These are phyloP conservation scores for Ceryle rudis DNA, from an alignment of 2,797 vertebrate genomes.

Conservation along the genomic window DNA sequence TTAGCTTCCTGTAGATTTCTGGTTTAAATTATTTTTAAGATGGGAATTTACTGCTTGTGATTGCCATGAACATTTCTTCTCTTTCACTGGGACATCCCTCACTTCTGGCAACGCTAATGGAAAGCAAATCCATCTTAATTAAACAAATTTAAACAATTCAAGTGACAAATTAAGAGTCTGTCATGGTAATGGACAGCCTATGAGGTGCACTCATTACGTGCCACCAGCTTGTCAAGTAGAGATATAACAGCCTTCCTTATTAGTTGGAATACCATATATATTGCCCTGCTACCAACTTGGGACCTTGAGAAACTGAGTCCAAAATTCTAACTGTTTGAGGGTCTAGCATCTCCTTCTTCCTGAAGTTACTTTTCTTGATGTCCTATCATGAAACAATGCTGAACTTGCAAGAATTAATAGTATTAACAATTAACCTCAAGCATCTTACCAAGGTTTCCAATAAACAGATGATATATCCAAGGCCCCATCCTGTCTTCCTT, in stretches of 20 bases:
- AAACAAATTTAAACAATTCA: not conserved
- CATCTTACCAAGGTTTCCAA: not conserved
- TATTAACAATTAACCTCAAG: not conserved
- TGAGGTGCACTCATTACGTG: accelerated
- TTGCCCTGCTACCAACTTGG: not conserved
- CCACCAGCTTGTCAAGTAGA: not conserved
- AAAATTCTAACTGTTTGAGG: not conserved
- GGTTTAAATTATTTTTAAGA: not conserved
- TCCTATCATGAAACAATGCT: not conserved
- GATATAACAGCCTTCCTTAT: not conserved
- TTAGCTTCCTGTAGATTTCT: not conserved
- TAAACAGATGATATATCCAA: not conserved
- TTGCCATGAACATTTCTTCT: not conserved
- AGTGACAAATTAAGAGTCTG: not conserved
- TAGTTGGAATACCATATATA: not conserved
- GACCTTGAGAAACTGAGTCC: not conserved
- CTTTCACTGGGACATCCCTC: not conserved
- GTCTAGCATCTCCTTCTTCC: not conserved
- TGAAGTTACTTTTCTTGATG: not conserved
- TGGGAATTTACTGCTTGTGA: not conserved
- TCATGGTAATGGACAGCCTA: not conserved
- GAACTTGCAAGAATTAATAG: not conserved
- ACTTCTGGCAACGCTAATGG: not conserved
- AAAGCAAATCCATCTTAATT: not conserved
- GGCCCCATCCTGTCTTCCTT: not conserved